Evolutionary conservation across 2,888 invertebrate species (phyloP).

Genomic region (Cephus spinipes): DNA sequence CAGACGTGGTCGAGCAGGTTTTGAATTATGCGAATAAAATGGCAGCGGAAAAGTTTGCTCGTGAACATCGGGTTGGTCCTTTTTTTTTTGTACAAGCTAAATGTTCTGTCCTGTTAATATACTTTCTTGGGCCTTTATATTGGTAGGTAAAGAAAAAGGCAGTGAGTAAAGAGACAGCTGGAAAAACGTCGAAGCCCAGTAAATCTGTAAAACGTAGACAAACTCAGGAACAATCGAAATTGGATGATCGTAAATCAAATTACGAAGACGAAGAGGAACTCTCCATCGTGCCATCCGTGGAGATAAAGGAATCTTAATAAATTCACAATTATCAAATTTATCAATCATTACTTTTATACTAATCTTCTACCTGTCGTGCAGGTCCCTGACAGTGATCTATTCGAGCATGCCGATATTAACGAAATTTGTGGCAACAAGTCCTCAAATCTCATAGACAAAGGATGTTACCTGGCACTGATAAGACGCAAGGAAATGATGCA

Average conservation of each 20-base stretch:
- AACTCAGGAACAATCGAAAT: conserved; percentile 22
- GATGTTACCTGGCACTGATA: conserved; percentile 76
- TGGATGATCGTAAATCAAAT: conserved; percentile 29
- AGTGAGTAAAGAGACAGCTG: conserved; percentile 23
- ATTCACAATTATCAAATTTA: neutral
- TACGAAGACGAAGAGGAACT: conserved; percentile 35
- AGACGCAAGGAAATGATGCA: conserved; percentile 81
- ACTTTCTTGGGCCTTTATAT: neutral
- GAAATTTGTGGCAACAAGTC: conserved; percentile 71
- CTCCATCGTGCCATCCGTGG: conserved; percentile 18
- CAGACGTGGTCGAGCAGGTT: conserved; percentile 77
- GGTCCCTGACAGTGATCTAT: conserved; percentile 79
- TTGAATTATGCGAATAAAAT: conserved; percentile 78
- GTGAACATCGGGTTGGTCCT: conserved; percentile 55
- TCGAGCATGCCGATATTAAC: conserved; percentile 74
- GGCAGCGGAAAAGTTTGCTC: conserved; percentile 77
- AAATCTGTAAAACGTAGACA: conserved; percentile 33
- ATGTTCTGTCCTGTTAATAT: neutral
- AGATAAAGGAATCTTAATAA: conserved; percentile 28
- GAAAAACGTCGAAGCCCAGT: conserved; percentile 22
- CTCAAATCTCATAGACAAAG: conserved; percentile 64
- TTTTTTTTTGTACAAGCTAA: neutral
- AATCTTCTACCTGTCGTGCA: conserved; percentile 48
- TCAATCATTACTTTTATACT: neutral
- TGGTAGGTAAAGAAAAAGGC: conserved; percentile 33